Evolutionary conservation across 1,140 invertebrate genomes (phyloP).

Genomic region (Magallana gigas): DNA sequence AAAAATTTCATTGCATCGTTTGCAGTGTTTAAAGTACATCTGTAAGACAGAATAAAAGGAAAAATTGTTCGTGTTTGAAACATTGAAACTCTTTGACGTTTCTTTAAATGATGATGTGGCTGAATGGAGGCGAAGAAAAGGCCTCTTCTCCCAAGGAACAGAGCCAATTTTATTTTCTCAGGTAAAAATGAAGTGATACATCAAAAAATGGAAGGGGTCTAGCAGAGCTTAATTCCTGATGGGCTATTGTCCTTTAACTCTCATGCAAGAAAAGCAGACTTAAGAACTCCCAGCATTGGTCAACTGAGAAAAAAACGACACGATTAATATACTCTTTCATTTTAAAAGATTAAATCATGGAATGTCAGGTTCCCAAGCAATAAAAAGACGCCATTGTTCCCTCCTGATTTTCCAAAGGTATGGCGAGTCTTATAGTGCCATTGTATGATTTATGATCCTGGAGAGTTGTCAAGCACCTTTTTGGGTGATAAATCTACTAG

Average conservation of each 20-base stretch:
- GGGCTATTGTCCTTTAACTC: slow-evolving; percentile 26
- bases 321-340: slow-evolving; percentile 27
- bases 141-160: not conserved
- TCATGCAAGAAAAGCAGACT: slow-evolving; percentile 22
- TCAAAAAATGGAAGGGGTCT: slow-evolving; percentile 23
- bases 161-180: not conserved
- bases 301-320: not conserved
- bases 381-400: slow-evolving; percentile 38
- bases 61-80: not conserved
- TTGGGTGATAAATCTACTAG: slow-evolving; percentile 30
- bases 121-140: slow-evolving; percentile 6
- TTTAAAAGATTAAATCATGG: slow-evolving; percentile 17
- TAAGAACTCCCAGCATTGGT: slow-evolving; percentile 26
- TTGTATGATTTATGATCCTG: slow-evolving; percentile 29
- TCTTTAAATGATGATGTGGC: slow-evolving; percentile 30
- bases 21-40: slow-evolving; percentile 17
- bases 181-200: slow-evolving; percentile 33
- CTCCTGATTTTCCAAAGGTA: not conserved
- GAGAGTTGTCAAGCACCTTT: slow-evolving; percentile 24
- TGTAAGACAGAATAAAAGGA: not conserved
- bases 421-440: slow-evolving; percentile 23
- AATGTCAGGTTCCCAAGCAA: slow-evolving; percentile 39
- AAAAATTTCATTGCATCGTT: slow-evolving; percentile 4
- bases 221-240: slow-evolving; percentile 26
- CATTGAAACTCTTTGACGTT: not conserved